Evolutionary conservation across 1,140 invertebrate species (phyloP).

Genomic region (Spodoptera frugiperda): DNA sequence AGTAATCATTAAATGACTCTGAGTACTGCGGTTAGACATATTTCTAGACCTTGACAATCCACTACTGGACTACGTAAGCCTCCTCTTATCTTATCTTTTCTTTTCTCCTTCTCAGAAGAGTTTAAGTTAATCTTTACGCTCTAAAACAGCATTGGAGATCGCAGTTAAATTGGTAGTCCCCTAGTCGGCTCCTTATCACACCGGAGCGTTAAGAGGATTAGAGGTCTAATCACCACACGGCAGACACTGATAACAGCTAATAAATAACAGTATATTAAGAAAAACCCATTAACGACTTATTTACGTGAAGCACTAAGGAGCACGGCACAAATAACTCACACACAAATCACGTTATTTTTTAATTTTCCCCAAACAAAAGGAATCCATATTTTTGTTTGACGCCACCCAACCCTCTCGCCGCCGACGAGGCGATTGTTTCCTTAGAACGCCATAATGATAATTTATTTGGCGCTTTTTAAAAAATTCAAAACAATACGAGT

Average conservation of each 20-base stretch:
- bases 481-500: slow-evolving; percentile 29
- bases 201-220: too few relatives aligned
- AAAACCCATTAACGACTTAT: neutral
- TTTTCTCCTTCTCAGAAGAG: too few relatives aligned
- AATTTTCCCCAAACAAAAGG: slow-evolving; percentile 36
- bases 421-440: slow-evolving; percentile 18
- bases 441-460: slow-evolving; percentile 36
- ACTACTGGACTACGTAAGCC: too few relatives aligned
- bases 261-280: neutral
- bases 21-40: too few relatives aligned
- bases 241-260: neutral
- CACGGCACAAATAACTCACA: slow-evolving; percentile 20
- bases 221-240: too few relatives aligned
- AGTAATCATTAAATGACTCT: too few relatives aligned
- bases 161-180: too few relatives aligned
- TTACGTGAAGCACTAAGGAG: neutral
- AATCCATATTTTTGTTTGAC: slow-evolving; percentile 42
- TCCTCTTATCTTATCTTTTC: too few relatives aligned
- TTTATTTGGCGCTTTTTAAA: slow-evolving; percentile 37
- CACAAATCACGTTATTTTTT: slow-evolving; percentile 33
- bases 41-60: too few relatives aligned
- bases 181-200: too few relatives aligned
- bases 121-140: too few relatives aligned
- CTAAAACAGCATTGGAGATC: too few relatives aligned
- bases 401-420: slow-evolving; percentile 16